These are phyloP conservation scores for Temnothorax longispinosus DNA, from an alignment of 1,140 invertebrate species.

Conservation along the genomic window DNA sequence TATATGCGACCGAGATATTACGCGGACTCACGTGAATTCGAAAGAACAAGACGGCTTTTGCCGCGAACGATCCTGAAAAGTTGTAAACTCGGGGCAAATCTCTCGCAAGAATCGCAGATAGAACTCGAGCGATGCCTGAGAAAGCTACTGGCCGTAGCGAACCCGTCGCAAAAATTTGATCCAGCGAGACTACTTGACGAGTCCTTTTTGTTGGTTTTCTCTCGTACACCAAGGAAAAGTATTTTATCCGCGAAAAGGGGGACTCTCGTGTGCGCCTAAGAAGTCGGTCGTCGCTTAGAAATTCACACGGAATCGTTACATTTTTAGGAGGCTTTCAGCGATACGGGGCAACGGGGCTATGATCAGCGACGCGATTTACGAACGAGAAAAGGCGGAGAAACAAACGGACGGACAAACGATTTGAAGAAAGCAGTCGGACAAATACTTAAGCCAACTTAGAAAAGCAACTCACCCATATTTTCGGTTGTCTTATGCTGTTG, in stretches of 20 bases:
- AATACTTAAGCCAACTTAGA: background rate
- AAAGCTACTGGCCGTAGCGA: conserved; percentile 27
- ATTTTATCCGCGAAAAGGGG: conserved; percentile 2
- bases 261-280: background rate
- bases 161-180: conserved; percentile 40
- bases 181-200: conserved; percentile 37
- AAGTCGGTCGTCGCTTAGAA: conserved; percentile 10
- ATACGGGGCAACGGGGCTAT: background rate
- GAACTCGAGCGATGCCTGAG: conserved; percentile 17
- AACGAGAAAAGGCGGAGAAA: background rate
- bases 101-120: conserved; percentile 26
- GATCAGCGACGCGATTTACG: conserved; percentile 7
- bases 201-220: conserved; percentile 46
- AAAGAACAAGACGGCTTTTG: conserved; percentile 43
- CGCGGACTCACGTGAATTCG: conserved; percentile 21
- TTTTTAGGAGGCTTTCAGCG: conserved; percentile 48
- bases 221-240: conserved; percentile 45
- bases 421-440: background rate
- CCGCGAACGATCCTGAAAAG: conserved; percentile 32
- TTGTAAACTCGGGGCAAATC: conserved; percentile 38
- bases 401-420: background rate
- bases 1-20: conserved; percentile 32
- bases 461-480: conserved; percentile 79
- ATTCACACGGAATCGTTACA: conserved; percentile 45
- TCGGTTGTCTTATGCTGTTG: conserved; percentile 61